phyloP scores from a whole-genome alignment of 2,797 vertebrate species.

The Anniella stebbinsi region DNA sequence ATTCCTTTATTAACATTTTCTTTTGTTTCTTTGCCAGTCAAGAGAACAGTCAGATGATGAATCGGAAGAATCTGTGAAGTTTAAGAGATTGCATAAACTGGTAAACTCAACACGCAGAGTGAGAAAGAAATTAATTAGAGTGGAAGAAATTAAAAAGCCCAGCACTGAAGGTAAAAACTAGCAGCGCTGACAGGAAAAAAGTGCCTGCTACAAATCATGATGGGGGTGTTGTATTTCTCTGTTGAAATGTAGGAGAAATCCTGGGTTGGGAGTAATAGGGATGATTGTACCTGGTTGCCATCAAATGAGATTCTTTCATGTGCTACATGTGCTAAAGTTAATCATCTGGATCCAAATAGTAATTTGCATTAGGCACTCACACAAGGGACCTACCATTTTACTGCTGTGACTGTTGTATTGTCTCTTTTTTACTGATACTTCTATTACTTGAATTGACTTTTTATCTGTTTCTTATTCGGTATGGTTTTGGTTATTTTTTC shows the following conservation, averaged over 20 bases:
- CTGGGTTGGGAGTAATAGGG: background rate
- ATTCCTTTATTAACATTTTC: conserved; percentile 71
- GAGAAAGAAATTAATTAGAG: conserved; percentile 96
- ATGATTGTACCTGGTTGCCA: conserved; percentile 3
- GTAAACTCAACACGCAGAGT: conserved; percentile 98
- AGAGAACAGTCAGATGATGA: conserved; percentile 98
- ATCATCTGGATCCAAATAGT: background rate
- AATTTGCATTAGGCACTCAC: background rate
- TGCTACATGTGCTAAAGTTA: background rate
- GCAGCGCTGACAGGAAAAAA: background rate
- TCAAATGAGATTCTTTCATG: background rate
- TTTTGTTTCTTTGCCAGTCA: conserved; percentile 87
- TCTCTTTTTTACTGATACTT: background rate
- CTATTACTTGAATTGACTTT: background rate
- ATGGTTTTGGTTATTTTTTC: background rate
- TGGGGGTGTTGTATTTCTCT: background rate
- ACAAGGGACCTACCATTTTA: background rate
- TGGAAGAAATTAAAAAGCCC: conserved; percentile 95
- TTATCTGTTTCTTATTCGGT: background rate
- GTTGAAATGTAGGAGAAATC: conserved; percentile 11
- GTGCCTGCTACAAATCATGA: conserved; percentile 17
- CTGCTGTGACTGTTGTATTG: background rate
- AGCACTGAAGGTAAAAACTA: conserved; percentile 88
- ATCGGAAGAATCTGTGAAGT: conserved; percentile 96
- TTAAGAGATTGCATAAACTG: conserved; percentile 97